Conservation (phyloP, 2,113 vertebrate genomes). For the Psittacara wagleri region DNA sequence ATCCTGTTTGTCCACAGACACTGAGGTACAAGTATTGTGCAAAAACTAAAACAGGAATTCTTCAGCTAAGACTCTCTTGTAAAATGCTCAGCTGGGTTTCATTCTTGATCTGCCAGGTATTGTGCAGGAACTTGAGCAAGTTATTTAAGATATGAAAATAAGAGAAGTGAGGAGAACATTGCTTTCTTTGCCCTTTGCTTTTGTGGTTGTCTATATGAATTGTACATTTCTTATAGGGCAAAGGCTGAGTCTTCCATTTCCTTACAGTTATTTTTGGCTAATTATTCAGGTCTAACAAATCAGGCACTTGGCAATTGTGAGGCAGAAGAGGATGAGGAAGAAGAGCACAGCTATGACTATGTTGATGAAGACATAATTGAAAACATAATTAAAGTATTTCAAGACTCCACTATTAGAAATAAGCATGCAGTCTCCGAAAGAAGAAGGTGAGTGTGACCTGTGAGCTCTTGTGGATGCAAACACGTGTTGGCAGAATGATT, state of each 20-base stretch:
- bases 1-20: not conserved
- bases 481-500: not conserved
- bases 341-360: conserved; percentile 38
- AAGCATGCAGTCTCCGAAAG: not conserved
- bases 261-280: not conserved
- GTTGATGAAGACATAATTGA: conserved; percentile 58
- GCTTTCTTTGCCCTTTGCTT: not conserved
- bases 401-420: not conserved
- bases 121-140: not conserved
- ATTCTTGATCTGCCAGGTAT: not conserved
- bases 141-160: not conserved
- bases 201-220: not conserved
- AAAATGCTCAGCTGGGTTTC: not conserved
- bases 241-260: not conserved
- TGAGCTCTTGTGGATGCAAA: not conserved
- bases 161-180: not conserved
- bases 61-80: not conserved
- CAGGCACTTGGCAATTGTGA: not conserved
- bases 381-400: conserved; percentile 44
- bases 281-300: conserved; percentile 7
- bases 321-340: conserved; percentile 4
- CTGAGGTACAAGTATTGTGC: not conserved
- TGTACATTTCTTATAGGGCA: not conserved
- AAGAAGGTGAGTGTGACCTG: not conserved
- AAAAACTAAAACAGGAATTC: not conserved